Percentiles rank a stretch among this genome's conserved stretches.
phyloP scores from a whole-genome alignment of 2,113 vertebrate genomes.

The Onychostoma macrolepis region DNA sequence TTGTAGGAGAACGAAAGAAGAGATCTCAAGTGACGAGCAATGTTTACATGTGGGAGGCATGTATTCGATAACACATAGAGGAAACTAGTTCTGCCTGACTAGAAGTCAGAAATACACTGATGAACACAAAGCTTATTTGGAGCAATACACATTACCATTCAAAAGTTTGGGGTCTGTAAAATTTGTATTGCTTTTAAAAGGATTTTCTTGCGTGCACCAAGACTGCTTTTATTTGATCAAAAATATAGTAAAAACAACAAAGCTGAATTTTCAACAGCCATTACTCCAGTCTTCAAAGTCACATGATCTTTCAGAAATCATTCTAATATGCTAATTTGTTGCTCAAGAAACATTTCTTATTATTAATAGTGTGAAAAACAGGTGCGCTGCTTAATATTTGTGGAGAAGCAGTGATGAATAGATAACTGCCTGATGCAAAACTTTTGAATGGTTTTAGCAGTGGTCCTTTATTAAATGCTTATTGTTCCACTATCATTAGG shows the following conservation, averaged over 20 bases:
- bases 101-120: neutral
- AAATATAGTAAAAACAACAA: neutral
- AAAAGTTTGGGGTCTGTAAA: neutral
- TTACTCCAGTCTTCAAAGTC: neutral
- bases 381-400: neutral
- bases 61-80: slow-evolving; percentile 52
- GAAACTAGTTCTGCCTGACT: neutral
- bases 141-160: neutral
- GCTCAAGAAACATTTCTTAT: neutral
- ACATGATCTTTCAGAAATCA: neutral
- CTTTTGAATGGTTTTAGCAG: neutral
- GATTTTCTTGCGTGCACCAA: neutral
- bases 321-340: neutral
- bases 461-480: neutral
- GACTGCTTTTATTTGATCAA: neutral
- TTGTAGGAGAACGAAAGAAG: slow-evolving; percentile 93
- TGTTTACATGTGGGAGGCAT: slow-evolving; percentile 98
- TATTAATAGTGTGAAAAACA: neutral
- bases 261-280: neutral
- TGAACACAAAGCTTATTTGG: neutral
- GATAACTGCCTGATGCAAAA: neutral
- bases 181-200: neutral
- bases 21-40: slow-evolving; percentile 94
- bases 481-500: slow-evolving; percentile 62
- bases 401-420: neutral